Base-by-base conservation (phyloP, 2,797 vertebrate species). In the Danio tinwini region DNA sequence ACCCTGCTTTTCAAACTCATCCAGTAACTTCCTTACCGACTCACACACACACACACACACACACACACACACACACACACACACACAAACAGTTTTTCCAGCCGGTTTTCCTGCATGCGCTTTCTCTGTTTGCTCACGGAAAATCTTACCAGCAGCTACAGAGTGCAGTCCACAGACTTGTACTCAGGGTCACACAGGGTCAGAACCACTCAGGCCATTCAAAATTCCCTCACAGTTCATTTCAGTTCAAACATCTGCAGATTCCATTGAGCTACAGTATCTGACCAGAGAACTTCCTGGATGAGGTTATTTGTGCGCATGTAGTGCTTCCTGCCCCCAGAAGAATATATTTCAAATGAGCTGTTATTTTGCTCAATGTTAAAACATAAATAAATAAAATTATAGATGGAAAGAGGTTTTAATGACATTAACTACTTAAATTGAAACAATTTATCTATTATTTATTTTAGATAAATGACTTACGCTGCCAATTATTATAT, bases 61-160 rank as follows among this genome's bases (percentile, higher is more conserved):
- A n/a, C n/a, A n/a, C n/a, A n/a, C n/a, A n/a, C n/a, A n/a, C n/a
- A n/a, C n/a, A n/a, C 29, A 71, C 64, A 37, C 71, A 65, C 47
- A 39, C 42, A 59, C 76, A 61, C 14, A 59, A 8, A 55, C 29
- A 29, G n/a, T 29, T 40, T 49, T 68, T 71, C 75, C 71, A 63
- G 53, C 13, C 37, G 8, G 42, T n/a, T 73, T 59, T 78, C 21
- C 67, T 63, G 58, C 64, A 76, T 78, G 69, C n/a, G 59, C 53
- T 74, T 84, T 78, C 84, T 76, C 67, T 6, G 9, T 63, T 83
- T 82, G 67, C 75, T 83, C 59, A 10, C 21, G 59, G 80, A 82
- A 72, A 75, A 52, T 80, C 84, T 79, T 62, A 83, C 55, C 56
- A 77, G 76, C 69, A 81, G 62, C 82, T 29, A 29, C 29, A 17